phyloP scores from a whole-genome alignment of 2,888 invertebrate species.

The Rhamnusium bicolor region DNA sequence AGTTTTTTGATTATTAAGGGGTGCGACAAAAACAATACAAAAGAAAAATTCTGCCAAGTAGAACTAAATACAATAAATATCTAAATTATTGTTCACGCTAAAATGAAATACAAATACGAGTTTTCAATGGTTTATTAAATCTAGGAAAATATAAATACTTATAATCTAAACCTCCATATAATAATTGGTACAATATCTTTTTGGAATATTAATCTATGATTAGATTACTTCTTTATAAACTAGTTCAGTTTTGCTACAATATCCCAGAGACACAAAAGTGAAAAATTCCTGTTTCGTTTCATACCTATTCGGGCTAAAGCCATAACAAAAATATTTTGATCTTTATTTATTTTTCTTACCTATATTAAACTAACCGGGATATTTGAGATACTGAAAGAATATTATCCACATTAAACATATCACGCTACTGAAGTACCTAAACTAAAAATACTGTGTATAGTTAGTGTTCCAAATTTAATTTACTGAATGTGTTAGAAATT shows the following conservation, averaged over 20 bases:
- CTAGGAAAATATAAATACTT: constrained; percentile 31
- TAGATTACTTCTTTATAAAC: neutral
- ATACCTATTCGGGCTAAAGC: constrained; percentile 12
- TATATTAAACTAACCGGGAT: constrained; percentile 20
- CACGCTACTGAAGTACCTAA: constrained; percentile 6
- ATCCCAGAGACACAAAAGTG: neutral
- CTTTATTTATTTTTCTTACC: constrained; percentile 22
- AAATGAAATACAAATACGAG: neutral
- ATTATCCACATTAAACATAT: constrained; percentile 4
- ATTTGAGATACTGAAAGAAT: constrained; percentile 18
- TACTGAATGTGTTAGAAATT: constrained; percentile 2
- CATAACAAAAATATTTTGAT: constrained; percentile 25
- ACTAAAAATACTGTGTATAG: constrained; percentile 22
- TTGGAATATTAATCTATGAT: constrained; percentile 21
- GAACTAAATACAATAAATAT: too few species aligned
- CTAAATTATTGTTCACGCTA: neutral
- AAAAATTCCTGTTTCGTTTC: constrained; percentile 13
- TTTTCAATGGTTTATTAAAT: constrained; percentile 20
- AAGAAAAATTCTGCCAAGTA: too few species aligned
- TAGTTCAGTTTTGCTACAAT: neutral
- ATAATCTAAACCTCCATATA: constrained; percentile 11
- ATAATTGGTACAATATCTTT: constrained; percentile 21
- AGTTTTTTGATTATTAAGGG: too few species aligned
- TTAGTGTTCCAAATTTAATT: constrained; percentile 18
- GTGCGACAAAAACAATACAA: too few species aligned